A percentile compares a stretch with the other conserved stretches of the same genome.
Conservation (phyloP, 2,797 vertebrate species). For the Echeneis naucrates region DNA sequence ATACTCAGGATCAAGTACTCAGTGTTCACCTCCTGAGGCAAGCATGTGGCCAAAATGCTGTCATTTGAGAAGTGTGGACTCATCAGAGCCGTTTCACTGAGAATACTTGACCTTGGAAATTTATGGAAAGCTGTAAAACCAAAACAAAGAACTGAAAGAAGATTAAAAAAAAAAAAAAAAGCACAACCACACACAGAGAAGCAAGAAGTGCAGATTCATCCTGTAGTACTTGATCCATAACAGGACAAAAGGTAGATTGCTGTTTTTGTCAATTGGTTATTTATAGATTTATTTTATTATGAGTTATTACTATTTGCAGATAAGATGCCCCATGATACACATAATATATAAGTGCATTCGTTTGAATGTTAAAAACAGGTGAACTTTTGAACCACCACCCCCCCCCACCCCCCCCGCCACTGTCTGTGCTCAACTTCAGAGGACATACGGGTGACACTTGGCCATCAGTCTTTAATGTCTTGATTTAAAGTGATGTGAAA, state of each 20-base stretch:
- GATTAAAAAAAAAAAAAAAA: not conserved
- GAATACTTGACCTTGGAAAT: not conserved
- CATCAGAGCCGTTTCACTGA: not conserved
- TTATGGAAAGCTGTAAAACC: not conserved
- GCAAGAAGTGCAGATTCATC: not conserved
- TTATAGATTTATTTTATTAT: not conserved
- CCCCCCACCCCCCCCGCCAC: not conserved
- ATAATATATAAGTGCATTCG: not conserved
- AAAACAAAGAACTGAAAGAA: not conserved
- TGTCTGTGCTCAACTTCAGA: slow-evolving; percentile 1
- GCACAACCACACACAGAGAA: not conserved
- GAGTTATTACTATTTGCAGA: not conserved
- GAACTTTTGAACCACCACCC: too few species aligned
- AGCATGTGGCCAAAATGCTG: not conserved
- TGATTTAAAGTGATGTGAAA: too few species aligned
- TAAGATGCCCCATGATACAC: not conserved
- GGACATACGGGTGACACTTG: not conserved
- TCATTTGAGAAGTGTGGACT: not conserved
- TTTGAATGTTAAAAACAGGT: too few species aligned
- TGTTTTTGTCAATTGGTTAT: slow-evolving; percentile 13
- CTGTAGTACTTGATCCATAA: not conserved
- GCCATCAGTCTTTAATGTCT: not conserved
- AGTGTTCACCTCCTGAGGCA: too few species aligned
- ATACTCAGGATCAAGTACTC: not conserved
- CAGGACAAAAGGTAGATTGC: not conserved